Conservation (phyloP, 2,888 invertebrate genomes). For the Cephus pulcher region DNA sequence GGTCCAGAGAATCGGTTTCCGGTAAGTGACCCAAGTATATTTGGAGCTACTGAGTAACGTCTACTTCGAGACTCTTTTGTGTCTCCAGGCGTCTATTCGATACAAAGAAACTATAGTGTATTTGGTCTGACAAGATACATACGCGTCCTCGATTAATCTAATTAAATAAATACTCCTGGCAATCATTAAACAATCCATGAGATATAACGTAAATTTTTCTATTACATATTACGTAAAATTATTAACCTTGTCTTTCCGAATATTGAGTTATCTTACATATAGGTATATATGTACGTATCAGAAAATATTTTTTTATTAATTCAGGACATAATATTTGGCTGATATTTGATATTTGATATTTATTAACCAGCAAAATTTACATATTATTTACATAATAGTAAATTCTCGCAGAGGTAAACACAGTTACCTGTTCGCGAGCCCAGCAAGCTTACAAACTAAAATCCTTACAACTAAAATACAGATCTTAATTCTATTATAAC, state of each 20-base stretch:
- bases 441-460: too few species aligned
- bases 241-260: neutral
- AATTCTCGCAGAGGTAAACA: too few species aligned
- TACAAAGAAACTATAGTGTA: neutral
- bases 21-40: constrained; percentile 59
- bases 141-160: neutral
- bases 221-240: neutral
- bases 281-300: too few species aligned
- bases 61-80: neutral
- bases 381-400: too few species aligned
- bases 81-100: neutral
- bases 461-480: too few species aligned
- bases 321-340: neutral
- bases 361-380: too few species aligned
- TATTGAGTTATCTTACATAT: neutral
- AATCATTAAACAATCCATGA: neutral
- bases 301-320: neutral
- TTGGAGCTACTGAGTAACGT: neutral
- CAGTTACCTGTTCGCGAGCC: too few species aligned
- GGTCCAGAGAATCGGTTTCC: constrained; percentile 74
- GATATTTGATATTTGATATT: too few species aligned
- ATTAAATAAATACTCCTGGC: neutral
- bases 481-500: too few species aligned
- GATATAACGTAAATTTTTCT: neutral
- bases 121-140: neutral